Evolutionary conservation across 2,797 vertebrate species (phyloP), one percentile per base, ranked within the genome.

Genomic region (Epinephelus awoara): DNA sequence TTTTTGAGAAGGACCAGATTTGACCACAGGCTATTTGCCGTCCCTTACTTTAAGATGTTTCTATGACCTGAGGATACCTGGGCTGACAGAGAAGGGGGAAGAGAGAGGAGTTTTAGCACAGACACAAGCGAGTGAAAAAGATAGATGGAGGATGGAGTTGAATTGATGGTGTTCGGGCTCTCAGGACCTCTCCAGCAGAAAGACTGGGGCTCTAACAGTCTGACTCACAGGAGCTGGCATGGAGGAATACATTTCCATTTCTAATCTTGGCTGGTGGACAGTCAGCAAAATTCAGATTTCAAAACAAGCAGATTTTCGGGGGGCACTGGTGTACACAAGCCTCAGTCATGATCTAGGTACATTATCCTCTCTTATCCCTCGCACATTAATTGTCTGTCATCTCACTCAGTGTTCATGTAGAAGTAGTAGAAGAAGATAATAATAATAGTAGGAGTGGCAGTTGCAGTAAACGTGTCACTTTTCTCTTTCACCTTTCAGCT

Each of bases 201-300:
- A 74, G 62, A 72, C 68, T 0, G 55, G 66, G 77, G 44, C 80
- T 81, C 72, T 29, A 54, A 68, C 42, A 68, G 23, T 68, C 66
- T 80, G 57, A 85, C 47, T 88, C 69, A 69, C 83, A 74, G 77
- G 64, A 73, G 67, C 68, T 51, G 49, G 82, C 75, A 74, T 47
- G 52, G 18, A 68, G n/a, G 72, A 79, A 79, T 72, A 79, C 57
- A 76, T 88, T 89, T 90, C 61, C 80, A 86, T 90, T 71, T 68
- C 77, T 89, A 75, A 88, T 83, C 75, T 72, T 68, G 38, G 76
- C 67, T 55, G 57, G 12, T 75, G 72, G 78, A 79, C 64, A 72
- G 64, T 85, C 85, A 86, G 84, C 87, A 75, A 57, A 61, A 83
- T 40, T 74, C 58, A 59, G 27, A 76, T 51, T 67, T 69, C 8